These are phyloP conservation scores for Pristis pectinata DNA, from an alignment of 2,797 vertebrate species.

Conservation along the genomic window DNA sequence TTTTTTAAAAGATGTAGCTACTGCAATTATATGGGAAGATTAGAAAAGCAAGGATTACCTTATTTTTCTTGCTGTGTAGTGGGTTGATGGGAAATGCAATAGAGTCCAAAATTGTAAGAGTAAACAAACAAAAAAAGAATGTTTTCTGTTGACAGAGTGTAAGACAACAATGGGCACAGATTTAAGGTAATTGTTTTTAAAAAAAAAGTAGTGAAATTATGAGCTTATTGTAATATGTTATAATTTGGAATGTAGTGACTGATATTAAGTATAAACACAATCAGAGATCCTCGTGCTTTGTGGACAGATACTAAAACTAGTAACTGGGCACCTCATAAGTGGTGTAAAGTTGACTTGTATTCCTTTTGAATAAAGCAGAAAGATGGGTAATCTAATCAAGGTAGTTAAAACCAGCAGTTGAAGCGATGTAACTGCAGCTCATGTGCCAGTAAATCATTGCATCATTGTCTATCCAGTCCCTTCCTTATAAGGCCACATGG, in stretches of 20 bases:
- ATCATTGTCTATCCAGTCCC: no score
- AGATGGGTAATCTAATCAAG: no score
- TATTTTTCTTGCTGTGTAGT: background rate
- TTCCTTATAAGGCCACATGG: no score
- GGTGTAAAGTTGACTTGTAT: no score
- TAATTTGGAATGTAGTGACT: background rate
- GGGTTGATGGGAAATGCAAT: background rate
- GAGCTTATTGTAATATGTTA: background rate
- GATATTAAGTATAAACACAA: background rate
- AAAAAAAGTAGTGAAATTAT: background rate
- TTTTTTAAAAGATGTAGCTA: background rate
- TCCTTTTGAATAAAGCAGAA: no score
- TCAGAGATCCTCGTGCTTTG: no score
- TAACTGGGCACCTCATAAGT: no score
- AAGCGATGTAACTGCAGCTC: no score
- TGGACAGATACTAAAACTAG: no score
- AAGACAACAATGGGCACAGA: background rate
- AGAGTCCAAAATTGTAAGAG: background rate
- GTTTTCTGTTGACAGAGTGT: background rate
- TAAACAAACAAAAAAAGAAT: background rate
- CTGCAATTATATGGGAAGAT: background rate
- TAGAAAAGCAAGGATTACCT: background rate
- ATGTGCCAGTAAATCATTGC: no score
- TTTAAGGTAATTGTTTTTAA: background rate
- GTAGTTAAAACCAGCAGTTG: no score